These are phyloP conservation scores for Hydriomena furcata DNA, from an alignment of 2,888 invertebrate genomes.

Conservation along the genomic window DNA sequence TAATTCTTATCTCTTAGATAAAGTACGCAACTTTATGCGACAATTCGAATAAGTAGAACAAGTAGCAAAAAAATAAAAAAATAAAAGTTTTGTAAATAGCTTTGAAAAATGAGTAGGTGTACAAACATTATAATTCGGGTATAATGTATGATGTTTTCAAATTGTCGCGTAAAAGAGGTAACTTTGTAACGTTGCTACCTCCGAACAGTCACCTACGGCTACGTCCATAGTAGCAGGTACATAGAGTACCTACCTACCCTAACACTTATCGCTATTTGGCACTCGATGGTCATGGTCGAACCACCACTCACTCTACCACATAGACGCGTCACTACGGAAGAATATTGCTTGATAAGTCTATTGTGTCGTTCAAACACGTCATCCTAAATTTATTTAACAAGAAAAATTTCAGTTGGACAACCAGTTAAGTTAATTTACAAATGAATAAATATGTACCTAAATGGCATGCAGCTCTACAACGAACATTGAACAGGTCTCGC, in stretches of 20 bases:
- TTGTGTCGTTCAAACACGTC: too few species aligned
- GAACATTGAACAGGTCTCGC: too few species aligned
- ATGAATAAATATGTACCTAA: too few species aligned
- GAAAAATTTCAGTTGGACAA: too few species aligned
- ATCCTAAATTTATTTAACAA: too few species aligned
- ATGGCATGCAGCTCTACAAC: too few species aligned
- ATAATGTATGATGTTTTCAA: too few species aligned
- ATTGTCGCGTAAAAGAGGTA: slow-evolving; percentile 5
- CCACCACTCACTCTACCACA: too few species aligned
- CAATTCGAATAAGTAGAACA: slow-evolving; percentile 11
- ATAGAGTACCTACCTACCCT: neutral
- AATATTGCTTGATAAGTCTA: slow-evolving; percentile 1
- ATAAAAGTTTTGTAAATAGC: too few species aligned
- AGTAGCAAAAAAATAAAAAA: neutral
- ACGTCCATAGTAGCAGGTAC: neutral
- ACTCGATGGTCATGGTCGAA: slow-evolving; percentile 1
- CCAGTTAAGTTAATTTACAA: too few species aligned
- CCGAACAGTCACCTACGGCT: neutral
- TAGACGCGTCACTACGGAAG: slow-evolving; percentile 4
- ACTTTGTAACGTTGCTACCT: neutral
- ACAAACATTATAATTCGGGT: neutral
- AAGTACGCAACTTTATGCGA: slow-evolving; percentile 15
- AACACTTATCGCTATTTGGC: slow-evolving; percentile 24
- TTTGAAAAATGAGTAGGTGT: neutral
- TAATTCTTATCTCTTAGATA: slow-evolving; percentile 12